These are phyloP conservation scores for Tachycineta bicolor DNA, from an alignment of 2,113 vertebrate species.

Conservation along the genomic window DNA sequence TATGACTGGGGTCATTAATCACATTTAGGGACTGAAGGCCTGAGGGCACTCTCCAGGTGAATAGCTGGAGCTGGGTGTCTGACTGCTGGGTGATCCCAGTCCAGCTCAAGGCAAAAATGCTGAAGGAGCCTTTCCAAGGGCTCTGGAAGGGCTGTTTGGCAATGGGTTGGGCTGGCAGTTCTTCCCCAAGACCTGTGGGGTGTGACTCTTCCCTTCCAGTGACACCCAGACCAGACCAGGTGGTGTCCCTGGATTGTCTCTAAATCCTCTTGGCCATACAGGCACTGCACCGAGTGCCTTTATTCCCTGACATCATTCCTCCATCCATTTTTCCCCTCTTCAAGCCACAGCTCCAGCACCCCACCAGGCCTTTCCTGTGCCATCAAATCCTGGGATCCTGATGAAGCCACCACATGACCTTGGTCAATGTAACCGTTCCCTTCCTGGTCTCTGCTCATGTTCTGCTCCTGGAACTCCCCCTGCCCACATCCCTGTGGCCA, in stretches of 20 bases:
- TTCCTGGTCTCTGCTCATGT: background rate
- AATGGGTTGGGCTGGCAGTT: fast-evolving
- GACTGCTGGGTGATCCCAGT: background rate
- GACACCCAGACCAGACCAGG: background rate
- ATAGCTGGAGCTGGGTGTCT: background rate
- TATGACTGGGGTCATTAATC: background rate
- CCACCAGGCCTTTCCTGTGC: background rate
- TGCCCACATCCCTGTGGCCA: background rate
- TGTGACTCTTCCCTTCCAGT: background rate
- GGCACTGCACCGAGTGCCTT: background rate
- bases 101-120: background rate
- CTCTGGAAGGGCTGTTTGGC: background rate
- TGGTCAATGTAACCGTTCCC: background rate
- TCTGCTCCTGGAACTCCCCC: background rate
- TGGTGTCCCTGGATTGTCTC: background rate
- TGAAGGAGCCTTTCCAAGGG: background rate
- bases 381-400: background rate
- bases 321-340: background rate
- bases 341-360: background rate
- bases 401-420: background rate
- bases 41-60: background rate
- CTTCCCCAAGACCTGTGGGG: fast-evolving
- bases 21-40: background rate
- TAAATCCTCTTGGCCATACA: background rate
- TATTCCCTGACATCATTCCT: background rate